Conservation (phyloP, 1,140 invertebrate species). For the Drosophila varians region DNA sequence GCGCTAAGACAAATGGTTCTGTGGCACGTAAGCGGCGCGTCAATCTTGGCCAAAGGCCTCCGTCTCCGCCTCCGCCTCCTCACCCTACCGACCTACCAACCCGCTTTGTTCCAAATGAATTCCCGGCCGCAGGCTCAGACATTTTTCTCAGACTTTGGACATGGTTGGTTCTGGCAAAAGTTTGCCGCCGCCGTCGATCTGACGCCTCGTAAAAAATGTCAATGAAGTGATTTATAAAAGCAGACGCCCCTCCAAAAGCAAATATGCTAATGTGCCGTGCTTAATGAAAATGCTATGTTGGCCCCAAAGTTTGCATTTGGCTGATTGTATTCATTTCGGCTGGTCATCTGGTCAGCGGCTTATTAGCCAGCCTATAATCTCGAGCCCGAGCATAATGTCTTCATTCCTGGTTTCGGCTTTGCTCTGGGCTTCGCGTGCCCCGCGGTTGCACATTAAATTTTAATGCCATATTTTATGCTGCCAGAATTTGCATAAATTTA, state of each 20-base stretch:
- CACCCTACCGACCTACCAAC: no score
- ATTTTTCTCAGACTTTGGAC: slow-evolving; percentile 45
- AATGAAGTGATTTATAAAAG: slow-evolving; percentile 75
- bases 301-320: slow-evolving; percentile 8
- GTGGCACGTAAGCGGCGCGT: slow-evolving; percentile 70
- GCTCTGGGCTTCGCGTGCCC: slow-evolving; percentile 51
- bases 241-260: neutral
- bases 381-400: slow-evolving; percentile 60
- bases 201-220: slow-evolving; percentile 76
- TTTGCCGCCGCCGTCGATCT: slow-evolving; percentile 36
- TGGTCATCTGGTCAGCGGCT: slow-evolving; percentile 33
- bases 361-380: slow-evolving; percentile 69
- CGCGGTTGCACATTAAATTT: slow-evolving; percentile 71
- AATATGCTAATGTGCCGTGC: slow-evolving; percentile 63
- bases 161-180: slow-evolving; percentile 39
- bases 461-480: slow-evolving; percentile 80
- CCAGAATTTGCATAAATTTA: slow-evolving; percentile 77
- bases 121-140: slow-evolving; percentile 30
- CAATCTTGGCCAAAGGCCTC: slow-evolving; percentile 48
- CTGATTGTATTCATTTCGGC: slow-evolving; percentile 9
- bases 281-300: slow-evolving; percentile 42
- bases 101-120: neutral
- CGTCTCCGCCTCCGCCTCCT: neutral
- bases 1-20: slow-evolving; percentile 70
- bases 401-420: slow-evolving; percentile 30